Evolutionary conservation across 1,140 invertebrate species (phyloP), one percentile per base, ranked within the genome.

Genomic region (Zophobas morio): DNA sequence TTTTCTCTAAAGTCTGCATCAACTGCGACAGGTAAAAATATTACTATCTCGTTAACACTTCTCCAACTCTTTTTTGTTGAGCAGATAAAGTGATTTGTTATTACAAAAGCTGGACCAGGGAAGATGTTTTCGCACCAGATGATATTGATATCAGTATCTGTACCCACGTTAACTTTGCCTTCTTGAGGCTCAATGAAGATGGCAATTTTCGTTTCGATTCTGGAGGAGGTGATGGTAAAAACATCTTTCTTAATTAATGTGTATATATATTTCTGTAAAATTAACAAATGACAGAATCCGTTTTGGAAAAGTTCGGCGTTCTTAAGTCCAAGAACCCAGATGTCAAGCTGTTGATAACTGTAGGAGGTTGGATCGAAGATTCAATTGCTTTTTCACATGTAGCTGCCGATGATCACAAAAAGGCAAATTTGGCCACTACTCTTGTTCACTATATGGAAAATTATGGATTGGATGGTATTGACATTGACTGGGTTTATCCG

Each of bases 321-420:
- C 81, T 93, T 33, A 93, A 91, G 80, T 73, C 88, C 6, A 76
- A 80, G 6, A 94, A 92, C 83, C 89, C 92, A 0, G 85, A 87
- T 0, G 70, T 92, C 0, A 95, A 95, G 82, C 87, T 89, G 0
- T 56, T 95, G n/a, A 81, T 94, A 0, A 92, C 92, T 0, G 91
- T 95, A 70, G 94, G 94, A 6, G 94, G 94, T 1, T 94, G 93
- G 93, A 93, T 91, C 76, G 91, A 93, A 83, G 90, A 90, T 33
- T 89, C 88, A 0, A 6, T 6, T 0, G 88, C 86, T 46, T 92
- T 88, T 78, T 91, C 90, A 0, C 4, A 82, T 3, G 86, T 88
- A 39, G 86, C 82, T 0, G 54, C 20, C 0, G 81, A 84, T 40
- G 60, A 83, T 20, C 70, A 4, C 6, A 32, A 37, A 33, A 56